Base-by-base conservation (phyloP, 2,888 invertebrate species). In the Lottia gigantea region DNA sequence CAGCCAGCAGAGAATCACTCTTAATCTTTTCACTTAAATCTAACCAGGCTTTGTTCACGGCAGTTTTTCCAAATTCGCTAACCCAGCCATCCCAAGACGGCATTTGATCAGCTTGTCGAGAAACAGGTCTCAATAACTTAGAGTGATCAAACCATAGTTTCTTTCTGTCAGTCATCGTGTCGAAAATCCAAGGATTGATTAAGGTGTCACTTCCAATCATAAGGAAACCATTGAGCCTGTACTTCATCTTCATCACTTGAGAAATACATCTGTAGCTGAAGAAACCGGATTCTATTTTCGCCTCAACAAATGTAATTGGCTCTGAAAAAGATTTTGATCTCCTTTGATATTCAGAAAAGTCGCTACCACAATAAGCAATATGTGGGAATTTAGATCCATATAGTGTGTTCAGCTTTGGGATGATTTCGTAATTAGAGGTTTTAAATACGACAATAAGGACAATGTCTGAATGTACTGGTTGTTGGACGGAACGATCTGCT, bases 391-490 rank as follows among this genome's bases (percentile, higher is more conserved):
- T 31, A 1, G 46, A n/a, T 8, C 64, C 25, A 45, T 71, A 67
- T 3, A 64, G 16, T 14, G 55, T 45, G 16, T 67, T 67, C 12
- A 67, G 40, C 14, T 55, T 46, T 6, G 19, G 62, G 15, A 71
- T 23, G 40, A 40, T 64, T 19, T 49, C 46, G 19, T 67, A 71
- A 49, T 62, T 40, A 4, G 67, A 40, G 40, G 40, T 46, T 40
- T 67, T 63, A 55, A 67, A 71, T 12, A 65, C 61, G 25, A 70
- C 62, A 16, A 70, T 66, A 14, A 70, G 49, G 15, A 71, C 63
- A 25, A 71, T 64, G 12, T 67, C 45, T 23, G 67, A 45, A 46
- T 40, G 61, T 62, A 45, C 61, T 15, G 40, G 46, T 40, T 49
- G 47, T 40, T 66, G 49, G 16, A 55, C 23, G 16, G 26, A n/a